Conservation (phyloP, 1,140 invertebrate species). For the Meloidogyne floridensis region DNA sequence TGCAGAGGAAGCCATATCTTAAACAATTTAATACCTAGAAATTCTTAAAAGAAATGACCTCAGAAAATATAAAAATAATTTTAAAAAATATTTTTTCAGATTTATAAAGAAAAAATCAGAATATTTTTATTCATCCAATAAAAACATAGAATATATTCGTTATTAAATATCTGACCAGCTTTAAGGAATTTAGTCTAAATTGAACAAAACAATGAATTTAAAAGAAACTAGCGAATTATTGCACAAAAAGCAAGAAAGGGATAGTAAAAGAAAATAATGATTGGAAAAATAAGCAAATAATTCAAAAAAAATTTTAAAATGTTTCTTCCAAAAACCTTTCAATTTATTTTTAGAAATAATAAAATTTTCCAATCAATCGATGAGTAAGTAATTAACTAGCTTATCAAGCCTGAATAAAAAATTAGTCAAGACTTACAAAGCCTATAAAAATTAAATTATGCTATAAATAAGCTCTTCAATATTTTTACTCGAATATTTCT, state of each 20-base stretch:
- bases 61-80: neutral
- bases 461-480: neutral
- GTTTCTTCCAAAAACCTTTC: too few species aligned
- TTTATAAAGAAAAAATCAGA: neutral
- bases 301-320: too few species aligned
- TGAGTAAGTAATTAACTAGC: too few species aligned
- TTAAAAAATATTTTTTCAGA: constrained; percentile 1
- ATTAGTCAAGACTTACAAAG: neutral
- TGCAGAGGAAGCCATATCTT: constrained; percentile 17
- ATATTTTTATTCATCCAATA: too few species aligned
- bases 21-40: neutral
- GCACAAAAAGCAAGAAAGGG: neutral
- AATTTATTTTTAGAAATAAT: too few species aligned
- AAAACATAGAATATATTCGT: too few species aligned
- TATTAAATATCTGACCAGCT: too few species aligned
- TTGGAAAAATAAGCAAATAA: too few species aligned
- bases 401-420: neutral
- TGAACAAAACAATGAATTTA: neutral
- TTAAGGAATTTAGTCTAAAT: too few species aligned
- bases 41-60: neutral
- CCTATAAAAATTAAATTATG: neutral
- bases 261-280: too few species aligned
- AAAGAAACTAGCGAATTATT: constrained; percentile 2
- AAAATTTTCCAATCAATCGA: too few species aligned
- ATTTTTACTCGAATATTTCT: neutral